A percentile compares a stretch with the other conserved stretches of the same genome.
Conservation (phyloP, 2,113 vertebrate species). For the Nasalis larvatus region DNA sequence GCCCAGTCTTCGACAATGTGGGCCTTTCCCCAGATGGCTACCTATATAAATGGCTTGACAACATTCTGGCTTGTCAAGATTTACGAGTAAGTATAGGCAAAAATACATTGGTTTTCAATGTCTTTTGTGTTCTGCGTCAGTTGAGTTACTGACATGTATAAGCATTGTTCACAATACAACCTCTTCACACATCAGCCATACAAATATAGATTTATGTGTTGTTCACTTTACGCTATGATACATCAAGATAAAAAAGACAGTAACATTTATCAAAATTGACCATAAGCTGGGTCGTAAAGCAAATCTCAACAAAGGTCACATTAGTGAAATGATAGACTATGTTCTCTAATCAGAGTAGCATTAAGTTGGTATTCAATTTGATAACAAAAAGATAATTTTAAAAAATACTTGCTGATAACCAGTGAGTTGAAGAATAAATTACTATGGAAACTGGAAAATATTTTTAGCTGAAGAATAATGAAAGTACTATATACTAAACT, state of each 20-base stretch:
- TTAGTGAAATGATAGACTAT: not conserved
- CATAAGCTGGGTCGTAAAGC: not conserved
- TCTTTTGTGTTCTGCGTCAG: not conserved
- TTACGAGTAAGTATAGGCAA: constrained; percentile 88
- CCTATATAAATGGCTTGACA: constrained; percentile 99
- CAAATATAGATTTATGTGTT: not conserved
- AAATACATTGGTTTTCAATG: not conserved
- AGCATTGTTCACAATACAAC: not conserved
- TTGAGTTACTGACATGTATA: not conserved
- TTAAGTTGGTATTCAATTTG: not conserved
- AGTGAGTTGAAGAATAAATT: constrained; percentile 4
- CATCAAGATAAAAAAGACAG: not conserved
- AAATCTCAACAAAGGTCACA: not conserved
- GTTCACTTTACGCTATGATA: not conserved
- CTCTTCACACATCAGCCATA: not conserved
- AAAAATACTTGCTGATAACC: not conserved
- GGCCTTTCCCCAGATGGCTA: constrained; percentile 98
- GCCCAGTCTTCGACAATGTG: constrained; percentile 98
- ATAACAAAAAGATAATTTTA: not conserved
- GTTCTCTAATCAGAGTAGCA: not conserved
- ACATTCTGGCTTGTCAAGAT: constrained; percentile 98
- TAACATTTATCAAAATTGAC: not conserved
- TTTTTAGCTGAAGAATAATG: constrained; percentile 26
- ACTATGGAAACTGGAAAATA: not conserved
- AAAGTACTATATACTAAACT: not conserved